phyloP scores from a whole-genome alignment of 2,797 vertebrate species.

The Liasis olivaceus region DNA sequence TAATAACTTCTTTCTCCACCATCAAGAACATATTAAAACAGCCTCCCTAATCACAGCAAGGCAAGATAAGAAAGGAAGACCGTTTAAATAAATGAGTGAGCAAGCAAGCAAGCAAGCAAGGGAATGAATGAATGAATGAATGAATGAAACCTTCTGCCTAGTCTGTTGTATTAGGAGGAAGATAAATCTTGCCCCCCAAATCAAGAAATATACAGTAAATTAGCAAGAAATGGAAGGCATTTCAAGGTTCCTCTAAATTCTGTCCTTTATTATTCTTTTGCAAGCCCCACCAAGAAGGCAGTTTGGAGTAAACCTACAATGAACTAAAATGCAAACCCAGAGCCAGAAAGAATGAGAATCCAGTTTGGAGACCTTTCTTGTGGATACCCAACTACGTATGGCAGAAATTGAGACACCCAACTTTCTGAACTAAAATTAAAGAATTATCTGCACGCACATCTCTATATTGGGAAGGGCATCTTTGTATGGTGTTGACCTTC shows the following conservation, averaged over 20 bases:
- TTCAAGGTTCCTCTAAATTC: neutral
- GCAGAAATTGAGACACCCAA: neutral
- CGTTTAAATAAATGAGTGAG: neutral
- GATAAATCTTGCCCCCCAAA: neutral
- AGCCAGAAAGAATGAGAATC: neutral
- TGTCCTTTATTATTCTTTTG: neutral
- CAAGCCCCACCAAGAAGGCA: neutral
- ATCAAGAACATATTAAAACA: neutral
- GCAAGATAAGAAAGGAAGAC: neutral
- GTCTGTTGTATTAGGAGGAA: neutral
- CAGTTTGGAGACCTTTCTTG: neutral
- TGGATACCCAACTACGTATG: neutral
- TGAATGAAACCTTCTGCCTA: neutral
- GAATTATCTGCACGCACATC: neutral
- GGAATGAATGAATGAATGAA: neutral
- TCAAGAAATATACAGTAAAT: neutral
- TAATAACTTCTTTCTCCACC: neutral
- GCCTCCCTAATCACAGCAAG: neutral
- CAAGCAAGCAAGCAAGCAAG: neutral
- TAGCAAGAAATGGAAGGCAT: neutral
- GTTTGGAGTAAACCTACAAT: neutral
- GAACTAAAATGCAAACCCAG: neutral
- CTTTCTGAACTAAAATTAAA: neutral
- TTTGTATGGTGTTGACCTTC: neutral
- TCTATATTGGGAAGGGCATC: neutral